Conservation (phyloP, 2,888 invertebrate genomes). For the Aproaerema taeniolella region DNA sequence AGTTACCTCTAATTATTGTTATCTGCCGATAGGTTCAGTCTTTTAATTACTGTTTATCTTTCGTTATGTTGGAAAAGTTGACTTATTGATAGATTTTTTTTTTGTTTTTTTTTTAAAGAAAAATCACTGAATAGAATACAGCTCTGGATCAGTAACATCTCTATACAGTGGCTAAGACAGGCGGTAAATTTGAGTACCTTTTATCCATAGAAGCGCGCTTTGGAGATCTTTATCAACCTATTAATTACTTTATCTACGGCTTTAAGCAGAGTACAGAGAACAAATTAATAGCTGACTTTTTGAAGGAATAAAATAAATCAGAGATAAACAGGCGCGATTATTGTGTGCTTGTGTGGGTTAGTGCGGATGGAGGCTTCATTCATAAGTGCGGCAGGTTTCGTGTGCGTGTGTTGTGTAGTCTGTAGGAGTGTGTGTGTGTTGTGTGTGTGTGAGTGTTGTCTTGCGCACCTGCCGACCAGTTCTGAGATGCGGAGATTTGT, state of each 20-base stretch:
- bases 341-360: slow-evolving; percentile 29
- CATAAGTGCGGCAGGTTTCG: slow-evolving; percentile 64
- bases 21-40: too few species aligned
- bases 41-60: too few species aligned
- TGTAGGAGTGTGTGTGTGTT: slow-evolving; percentile 33
- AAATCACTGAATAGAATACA: too few species aligned
- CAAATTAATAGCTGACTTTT: slow-evolving; percentile 71
- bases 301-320: slow-evolving; percentile 71
- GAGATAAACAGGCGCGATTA: slow-evolving; percentile 70
- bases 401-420: too few species aligned
- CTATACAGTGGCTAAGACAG: too few species aligned
- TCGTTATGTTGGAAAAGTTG: too few species aligned
- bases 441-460: slow-evolving; percentile 32
- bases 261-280: slow-evolving; percentile 55
- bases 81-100: too few species aligned
- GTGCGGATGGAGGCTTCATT: slow-evolving; percentile 53
- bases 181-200: slow-evolving; percentile 6
- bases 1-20: too few species aligned
- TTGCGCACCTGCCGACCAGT: slow-evolving; percentile 76
- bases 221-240: slow-evolving; percentile 57
- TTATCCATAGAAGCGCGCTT: slow-evolving; percentile 14
- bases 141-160: too few species aligned
- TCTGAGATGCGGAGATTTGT: slow-evolving; percentile 77
- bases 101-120: too few species aligned
- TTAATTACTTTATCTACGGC: slow-evolving; percentile 68